Conservation (phyloP, 2,113 vertebrate genomes). For the Syngnathoides biaculeatus region DNA sequence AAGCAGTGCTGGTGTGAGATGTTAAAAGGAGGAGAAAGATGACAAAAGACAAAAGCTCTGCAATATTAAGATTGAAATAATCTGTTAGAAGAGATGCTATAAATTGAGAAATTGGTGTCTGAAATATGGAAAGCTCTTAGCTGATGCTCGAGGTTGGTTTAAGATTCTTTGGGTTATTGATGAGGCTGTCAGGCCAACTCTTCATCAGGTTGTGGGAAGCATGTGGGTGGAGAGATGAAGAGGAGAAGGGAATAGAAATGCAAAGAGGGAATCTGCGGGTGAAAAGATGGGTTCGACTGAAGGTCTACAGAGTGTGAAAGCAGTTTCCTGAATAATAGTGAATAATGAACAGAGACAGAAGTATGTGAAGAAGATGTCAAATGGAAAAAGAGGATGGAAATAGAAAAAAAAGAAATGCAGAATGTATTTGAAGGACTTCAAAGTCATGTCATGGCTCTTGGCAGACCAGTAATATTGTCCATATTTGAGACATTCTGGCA, state of each 20-base stretch:
- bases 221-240: constrained; percentile 7
- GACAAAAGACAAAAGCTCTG: neutral
- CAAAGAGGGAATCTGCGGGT: constrained; percentile 9
- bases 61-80: neutral
- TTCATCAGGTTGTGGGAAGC: constrained; percentile 45
- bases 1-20: neutral
- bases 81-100: neutral
- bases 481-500: constrained; percentile 1
- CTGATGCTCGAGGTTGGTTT: constrained; percentile 34
- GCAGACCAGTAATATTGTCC: constrained; percentile 30
- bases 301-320: constrained; percentile 41
- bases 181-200: constrained; percentile 57
- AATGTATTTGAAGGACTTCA: constrained; percentile 30
- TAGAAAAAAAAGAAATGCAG: constrained; percentile 43
- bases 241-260: constrained; percentile 9
- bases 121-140: constrained; percentile 20
- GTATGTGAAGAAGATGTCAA: neutral
- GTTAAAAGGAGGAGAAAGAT: neutral
- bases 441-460: constrained; percentile 24
- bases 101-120: constrained; percentile 6
- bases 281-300: constrained; percentile 37
- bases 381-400: constrained; percentile 10
- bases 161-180: constrained; percentile 53
- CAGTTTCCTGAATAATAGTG: constrained; percentile 13
- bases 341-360: constrained; percentile 34